Evolutionary conservation across 2,888 invertebrate species (phyloP).

Genomic region (Boloria euphrosyne): DNA sequence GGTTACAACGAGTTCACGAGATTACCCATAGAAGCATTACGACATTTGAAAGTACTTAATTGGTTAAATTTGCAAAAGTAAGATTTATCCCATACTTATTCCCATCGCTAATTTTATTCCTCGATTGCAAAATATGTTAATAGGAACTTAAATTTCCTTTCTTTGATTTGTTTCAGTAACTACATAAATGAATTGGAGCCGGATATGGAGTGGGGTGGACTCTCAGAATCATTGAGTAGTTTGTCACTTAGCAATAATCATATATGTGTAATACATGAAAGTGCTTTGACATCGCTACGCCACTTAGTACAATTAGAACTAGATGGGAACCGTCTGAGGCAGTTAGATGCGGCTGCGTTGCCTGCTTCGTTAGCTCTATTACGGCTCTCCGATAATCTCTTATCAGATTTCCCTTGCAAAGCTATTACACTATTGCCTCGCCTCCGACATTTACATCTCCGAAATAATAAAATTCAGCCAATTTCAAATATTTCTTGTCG

Average conservation of each 20-base stretch:
- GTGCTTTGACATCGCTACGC: constrained; percentile 84
- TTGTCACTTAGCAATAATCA: constrained; percentile 90
- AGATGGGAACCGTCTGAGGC: constrained; percentile 85
- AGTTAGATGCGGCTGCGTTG: constrained; percentile 80
- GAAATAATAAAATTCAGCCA: constrained; percentile 62
- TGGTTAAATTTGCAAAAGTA: constrained; percentile 91
- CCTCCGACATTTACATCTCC: constrained; percentile 85
- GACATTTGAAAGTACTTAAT: constrained; percentile 84
- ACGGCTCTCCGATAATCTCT: constrained; percentile 85
- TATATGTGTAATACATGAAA: constrained; percentile 72
- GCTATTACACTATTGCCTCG: constrained; percentile 79
- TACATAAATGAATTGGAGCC: constrained; percentile 75
- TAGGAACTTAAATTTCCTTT: background rate
- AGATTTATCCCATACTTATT: constrained; percentile 33
- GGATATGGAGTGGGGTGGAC: constrained; percentile 85
- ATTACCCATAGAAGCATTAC: constrained; percentile 85
- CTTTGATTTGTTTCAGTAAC: constrained; percentile 81
- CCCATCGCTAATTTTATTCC: background rate
- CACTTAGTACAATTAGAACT: constrained; percentile 82
- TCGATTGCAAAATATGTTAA: too few species aligned
- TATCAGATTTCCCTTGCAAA: constrained; percentile 82
- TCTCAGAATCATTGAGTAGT: constrained; percentile 86
- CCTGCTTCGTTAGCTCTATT: constrained; percentile 84
- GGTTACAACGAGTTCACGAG: constrained; percentile 88
- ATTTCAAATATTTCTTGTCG: constrained; percentile 49